Percentiles rank a stretch among this genome's conserved stretches.
Conservation (phyloP, 2,888 invertebrate species). For the Eurytoma californica region DNA sequence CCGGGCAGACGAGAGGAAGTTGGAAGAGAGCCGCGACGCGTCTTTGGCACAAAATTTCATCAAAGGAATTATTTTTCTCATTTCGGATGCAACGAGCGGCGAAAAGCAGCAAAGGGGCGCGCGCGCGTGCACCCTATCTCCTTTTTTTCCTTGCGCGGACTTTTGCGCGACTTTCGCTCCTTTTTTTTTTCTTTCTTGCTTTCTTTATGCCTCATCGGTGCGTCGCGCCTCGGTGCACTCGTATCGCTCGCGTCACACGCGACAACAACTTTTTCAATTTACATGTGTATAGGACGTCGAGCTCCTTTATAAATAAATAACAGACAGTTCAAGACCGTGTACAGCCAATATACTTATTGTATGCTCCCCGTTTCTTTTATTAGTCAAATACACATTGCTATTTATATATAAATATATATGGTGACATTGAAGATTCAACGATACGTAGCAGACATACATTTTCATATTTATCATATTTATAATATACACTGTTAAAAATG, state of each 20-base stretch:
- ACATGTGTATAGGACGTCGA: background rate
- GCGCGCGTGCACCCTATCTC: too few relatives aligned
- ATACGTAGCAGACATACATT: constrained; percentile 70
- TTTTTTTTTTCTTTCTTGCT: constrained; percentile 17
- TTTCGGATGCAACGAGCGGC: constrained; percentile 42
- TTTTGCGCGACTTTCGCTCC: background rate
- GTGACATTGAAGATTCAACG: constrained; percentile 71
- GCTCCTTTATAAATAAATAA: constrained; percentile 51
- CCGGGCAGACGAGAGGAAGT: background rate
- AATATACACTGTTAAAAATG: background rate
- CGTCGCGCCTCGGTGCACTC: constrained; percentile 34
- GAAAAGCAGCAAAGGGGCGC: constrained; percentile 28
- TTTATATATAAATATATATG: constrained; percentile 57
- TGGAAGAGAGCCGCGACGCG: background rate
- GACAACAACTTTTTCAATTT: constrained; percentile 27
- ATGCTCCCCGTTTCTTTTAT: constrained; percentile 38
- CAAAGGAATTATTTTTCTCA: constrained; percentile 48
- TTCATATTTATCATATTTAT: constrained; percentile 51
- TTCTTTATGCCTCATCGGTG: constrained; percentile 23
- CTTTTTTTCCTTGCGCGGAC: background rate
- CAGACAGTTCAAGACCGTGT: constrained; percentile 60
- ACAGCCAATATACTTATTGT: constrained; percentile 64
- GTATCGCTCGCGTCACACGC: constrained; percentile 35
- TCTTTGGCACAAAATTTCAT: constrained; percentile 31
- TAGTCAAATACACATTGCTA: constrained; percentile 63